These are phyloP conservation scores for Aphelenchoides fujianensis DNA, from an alignment of 1,140 invertebrate genomes.

Conservation along the genomic window DNA sequence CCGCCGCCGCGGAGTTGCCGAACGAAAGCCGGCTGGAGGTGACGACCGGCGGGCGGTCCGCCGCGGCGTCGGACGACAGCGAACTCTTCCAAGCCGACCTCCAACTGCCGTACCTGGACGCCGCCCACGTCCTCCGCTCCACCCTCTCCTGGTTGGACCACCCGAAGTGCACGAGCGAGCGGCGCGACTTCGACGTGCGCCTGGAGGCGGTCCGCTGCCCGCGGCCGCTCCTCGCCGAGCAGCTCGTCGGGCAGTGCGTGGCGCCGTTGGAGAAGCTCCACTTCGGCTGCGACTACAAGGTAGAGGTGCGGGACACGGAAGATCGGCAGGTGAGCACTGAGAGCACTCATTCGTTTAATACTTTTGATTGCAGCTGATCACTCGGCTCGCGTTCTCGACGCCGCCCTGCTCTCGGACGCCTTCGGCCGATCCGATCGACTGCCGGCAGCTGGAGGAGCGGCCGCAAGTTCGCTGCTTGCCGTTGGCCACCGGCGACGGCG, in stretches of 20 bases:
- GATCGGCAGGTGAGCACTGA: no score
- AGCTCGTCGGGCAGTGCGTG: conserved; percentile 35
- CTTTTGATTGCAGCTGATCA: no score
- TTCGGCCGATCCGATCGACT: background rate
- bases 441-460: conserved; percentile 5
- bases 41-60: background rate
- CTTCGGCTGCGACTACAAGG: conserved; percentile 42
- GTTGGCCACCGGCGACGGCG: background rate
- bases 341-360: no score
- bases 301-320: conserved; percentile 32
- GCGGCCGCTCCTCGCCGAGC: conserved; percentile 29
- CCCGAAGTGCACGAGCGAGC: conserved; percentile 24
- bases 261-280: conserved; percentile 38
- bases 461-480: background rate
- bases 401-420: conserved; percentile 35
- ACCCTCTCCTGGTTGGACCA: conserved; percentile 43
- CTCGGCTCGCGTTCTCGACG: conserved; percentile 33
- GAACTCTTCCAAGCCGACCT: conserved; percentile 31
- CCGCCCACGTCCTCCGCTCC: conserved; percentile 18
- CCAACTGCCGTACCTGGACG: conserved; percentile 20
- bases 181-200: conserved; percentile 35
- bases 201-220: conserved; percentile 28
- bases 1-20: background rate
- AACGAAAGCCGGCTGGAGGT: background rate
- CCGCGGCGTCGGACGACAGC: background rate